These are phyloP conservation scores for Syncerus caffer DNA, from an alignment of 2,797 vertebrate species.

Conservation along the genomic window DNA sequence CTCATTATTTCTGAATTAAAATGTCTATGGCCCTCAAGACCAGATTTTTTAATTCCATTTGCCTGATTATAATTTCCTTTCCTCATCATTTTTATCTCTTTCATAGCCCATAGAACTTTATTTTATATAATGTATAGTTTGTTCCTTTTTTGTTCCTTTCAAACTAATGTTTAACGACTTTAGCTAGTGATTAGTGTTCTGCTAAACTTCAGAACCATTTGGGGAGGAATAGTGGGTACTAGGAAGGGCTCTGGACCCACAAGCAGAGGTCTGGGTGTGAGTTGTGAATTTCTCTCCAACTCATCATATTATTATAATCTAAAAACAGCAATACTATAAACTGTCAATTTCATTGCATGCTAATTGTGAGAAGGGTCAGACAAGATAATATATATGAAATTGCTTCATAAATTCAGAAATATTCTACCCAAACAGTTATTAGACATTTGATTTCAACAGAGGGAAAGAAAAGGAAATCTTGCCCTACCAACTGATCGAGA, in stretches of 20 bases:
- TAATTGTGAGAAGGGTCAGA: background rate
- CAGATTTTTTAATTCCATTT: slow-evolving; percentile 14
- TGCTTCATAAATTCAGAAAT: background rate
- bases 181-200: background rate
- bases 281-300: background rate
- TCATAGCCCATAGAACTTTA: slow-evolving; percentile 2
- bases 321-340: background rate
- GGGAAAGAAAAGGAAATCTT: background rate
- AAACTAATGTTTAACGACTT: background rate
- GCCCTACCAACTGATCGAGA: background rate
- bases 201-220: background rate
- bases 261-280: background rate
- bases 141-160: background rate
- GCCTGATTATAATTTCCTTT: slow-evolving; percentile 6
- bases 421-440: background rate
- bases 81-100: background rate
- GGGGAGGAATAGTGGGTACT: background rate
- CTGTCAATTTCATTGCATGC: background rate
- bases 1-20: slow-evolving; percentile 11
- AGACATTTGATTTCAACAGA: background rate
- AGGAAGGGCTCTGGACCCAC: background rate
- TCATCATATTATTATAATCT: background rate
- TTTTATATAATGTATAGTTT: background rate
- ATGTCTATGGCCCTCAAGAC: background rate
- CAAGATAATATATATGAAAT: background rate